A percentile compares a stretch with the other conserved stretches of the same genome.
Evolutionary conservation across 92 coral and sea anemone genomes (phyloP).

Genomic region (Nematostella vectensis): DNA sequence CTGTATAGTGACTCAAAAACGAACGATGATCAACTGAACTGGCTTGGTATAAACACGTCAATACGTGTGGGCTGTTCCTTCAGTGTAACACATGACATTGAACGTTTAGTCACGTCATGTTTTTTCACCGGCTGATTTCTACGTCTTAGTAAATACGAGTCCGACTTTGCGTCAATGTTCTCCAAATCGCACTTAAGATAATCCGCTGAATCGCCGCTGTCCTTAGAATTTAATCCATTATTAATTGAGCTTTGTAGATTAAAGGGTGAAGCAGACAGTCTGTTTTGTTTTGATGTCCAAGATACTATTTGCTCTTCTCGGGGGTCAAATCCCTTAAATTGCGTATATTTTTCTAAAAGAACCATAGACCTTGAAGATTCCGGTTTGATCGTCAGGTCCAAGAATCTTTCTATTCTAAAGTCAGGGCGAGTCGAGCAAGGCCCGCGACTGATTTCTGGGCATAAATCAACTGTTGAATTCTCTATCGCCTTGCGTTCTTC

Average conservation of each 20-base stretch:
- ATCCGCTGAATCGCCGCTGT: background rate
- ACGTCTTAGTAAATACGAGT: background rate
- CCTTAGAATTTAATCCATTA: background rate
- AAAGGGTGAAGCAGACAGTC: background rate
- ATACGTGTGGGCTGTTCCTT: too few species aligned
- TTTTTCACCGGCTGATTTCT: background rate
- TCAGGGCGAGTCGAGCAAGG: background rate
- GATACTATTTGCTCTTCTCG: background rate
- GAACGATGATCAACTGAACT: too few species aligned
- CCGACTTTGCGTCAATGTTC: constrained; percentile 4
- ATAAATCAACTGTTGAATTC: background rate
- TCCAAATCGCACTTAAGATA: background rate
- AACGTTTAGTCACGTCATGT: background rate
- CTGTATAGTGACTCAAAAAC: too few species aligned
- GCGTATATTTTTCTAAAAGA: background rate
- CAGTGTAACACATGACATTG: too few species aligned
- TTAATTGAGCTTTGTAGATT: background rate
- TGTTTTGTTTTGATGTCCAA: background rate
- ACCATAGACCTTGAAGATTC: background rate
- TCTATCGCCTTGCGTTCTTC: background rate
- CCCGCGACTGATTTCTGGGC: background rate
- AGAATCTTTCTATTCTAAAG: background rate
- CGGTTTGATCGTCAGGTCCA: background rate
- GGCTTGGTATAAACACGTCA: too few species aligned
- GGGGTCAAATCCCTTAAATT: background rate